Conservation (phyloP, 2,888 invertebrate genomes). For the Euplexia lucipara region DNA sequence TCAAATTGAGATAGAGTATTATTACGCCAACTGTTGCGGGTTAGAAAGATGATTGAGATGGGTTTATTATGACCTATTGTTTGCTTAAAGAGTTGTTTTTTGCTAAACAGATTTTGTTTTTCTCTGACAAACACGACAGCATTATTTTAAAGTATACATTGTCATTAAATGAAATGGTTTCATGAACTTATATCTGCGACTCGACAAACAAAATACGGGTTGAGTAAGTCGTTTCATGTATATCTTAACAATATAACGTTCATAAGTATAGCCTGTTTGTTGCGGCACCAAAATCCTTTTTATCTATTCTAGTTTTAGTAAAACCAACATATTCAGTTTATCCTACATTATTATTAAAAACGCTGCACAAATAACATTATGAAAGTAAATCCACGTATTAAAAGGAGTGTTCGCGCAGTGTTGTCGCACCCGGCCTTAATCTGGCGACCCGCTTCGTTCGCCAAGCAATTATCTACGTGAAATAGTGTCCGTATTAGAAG, state of each 20-base stretch:
- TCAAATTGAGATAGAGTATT: slow-evolving; percentile 53
- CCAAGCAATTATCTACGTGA: slow-evolving; percentile 89
- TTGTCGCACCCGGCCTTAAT: slow-evolving; percentile 76
- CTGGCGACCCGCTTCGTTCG: slow-evolving; percentile 75
- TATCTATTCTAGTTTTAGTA: slow-evolving; percentile 21
- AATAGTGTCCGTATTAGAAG: slow-evolving; percentile 86
- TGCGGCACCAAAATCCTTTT: slow-evolving; percentile 21
- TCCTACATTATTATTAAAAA: slow-evolving; percentile 58
- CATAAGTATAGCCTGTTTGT: slow-evolving; percentile 5
- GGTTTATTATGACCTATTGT: slow-evolving; percentile 58
- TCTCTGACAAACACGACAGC: slow-evolving; percentile 1
- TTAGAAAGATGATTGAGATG: slow-evolving; percentile 34
- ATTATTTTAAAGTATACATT: not conserved
- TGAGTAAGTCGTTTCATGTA: slow-evolving; percentile 7
- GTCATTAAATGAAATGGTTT: not conserved
- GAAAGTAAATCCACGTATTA: slow-evolving; percentile 67
- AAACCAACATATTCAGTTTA: slow-evolving; percentile 45
- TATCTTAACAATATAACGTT: slow-evolving; percentile 31
- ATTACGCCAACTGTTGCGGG: slow-evolving; percentile 58
- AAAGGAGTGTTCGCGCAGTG: slow-evolving; percentile 72
- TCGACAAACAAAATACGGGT: not conserved
- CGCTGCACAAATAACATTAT: slow-evolving; percentile 59
- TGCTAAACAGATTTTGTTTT: slow-evolving; percentile 24
- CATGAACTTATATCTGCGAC: slow-evolving; percentile 2
- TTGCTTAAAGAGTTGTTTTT: slow-evolving; percentile 35